Percentiles rank a stretch among this genome's conserved stretches.
These are phyloP conservation scores for Aricia artaxerxes DNA, from an alignment of 2,888 invertebrate species.

Conservation along the genomic window DNA sequence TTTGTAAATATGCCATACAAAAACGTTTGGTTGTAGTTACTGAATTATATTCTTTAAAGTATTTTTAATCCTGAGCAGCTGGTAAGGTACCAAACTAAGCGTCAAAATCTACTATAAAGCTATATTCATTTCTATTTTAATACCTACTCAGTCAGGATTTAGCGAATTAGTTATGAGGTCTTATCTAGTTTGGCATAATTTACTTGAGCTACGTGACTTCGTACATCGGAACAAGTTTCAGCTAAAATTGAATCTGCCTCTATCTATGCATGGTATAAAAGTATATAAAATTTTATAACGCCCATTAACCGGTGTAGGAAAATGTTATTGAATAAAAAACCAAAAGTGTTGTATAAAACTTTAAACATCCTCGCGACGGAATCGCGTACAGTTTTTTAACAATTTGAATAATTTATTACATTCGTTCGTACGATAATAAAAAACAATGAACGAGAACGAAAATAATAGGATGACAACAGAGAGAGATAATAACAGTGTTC, in stretches of 20 bases:
- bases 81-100: neutral
- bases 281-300: neutral
- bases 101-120: neutral
- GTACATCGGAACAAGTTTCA: slow-evolving; percentile 10
- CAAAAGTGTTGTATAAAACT: neutral
- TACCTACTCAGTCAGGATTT: slow-evolving; percentile 1
- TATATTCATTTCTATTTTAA: neutral
- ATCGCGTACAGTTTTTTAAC: slow-evolving; percentile 27
- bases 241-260: neutral
- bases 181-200: slow-evolving; percentile 19
- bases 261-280: neutral
- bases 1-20: neutral
- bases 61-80: neutral
- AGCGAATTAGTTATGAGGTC: slow-evolving; percentile 7
- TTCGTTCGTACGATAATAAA: slow-evolving; percentile 26
- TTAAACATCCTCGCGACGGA: neutral
- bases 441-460: slow-evolving; percentile 29
- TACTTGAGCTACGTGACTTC: slow-evolving; percentile 14
- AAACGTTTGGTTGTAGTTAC: too few species aligned
- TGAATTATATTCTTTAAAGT: too few species aligned
- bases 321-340: neutral
- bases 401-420: slow-evolving; percentile 27
- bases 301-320: neutral
- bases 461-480: slow-evolving; percentile 32
- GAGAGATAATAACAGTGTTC: slow-evolving; percentile 28